Conservation (phyloP, 2,797 vertebrate genomes). For the Margarornis squamiger region DNA sequence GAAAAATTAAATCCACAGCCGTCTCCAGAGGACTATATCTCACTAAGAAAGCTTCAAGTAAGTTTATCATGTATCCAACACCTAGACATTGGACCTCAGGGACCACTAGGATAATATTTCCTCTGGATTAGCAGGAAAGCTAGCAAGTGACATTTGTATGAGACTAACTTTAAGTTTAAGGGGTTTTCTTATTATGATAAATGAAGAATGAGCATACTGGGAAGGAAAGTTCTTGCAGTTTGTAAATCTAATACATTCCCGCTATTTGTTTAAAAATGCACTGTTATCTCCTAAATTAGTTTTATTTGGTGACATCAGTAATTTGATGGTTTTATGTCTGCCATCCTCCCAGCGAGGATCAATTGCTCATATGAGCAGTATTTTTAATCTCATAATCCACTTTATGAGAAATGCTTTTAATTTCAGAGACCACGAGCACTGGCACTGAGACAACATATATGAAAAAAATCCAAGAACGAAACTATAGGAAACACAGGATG, state of each 20-base stretch:
- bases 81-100: slow-evolving; percentile 78
- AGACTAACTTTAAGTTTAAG: slow-evolving; percentile 57
- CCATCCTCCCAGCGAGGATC: slow-evolving; percentile 32
- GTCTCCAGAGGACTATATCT: slow-evolving; percentile 76
- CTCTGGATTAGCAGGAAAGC: slow-evolving; percentile 77
- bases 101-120: slow-evolving; percentile 79
- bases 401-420: slow-evolving; percentile 50
- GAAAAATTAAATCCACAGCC: slow-evolving; percentile 75
- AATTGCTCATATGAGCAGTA: slow-evolving; percentile 5
- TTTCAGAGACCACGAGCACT: slow-evolving; percentile 14
- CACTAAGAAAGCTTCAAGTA: slow-evolving; percentile 74
- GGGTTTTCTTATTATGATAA: slow-evolving; percentile 72
- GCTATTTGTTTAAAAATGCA: slow-evolving; percentile 23
- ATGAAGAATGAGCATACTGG: slow-evolving; percentile 55
- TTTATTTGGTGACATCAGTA: slow-evolving; percentile 48
- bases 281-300: slow-evolving; percentile 46
- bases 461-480: background rate
- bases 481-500: background rate
- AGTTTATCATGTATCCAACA: slow-evolving; percentile 82
- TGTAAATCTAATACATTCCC: slow-evolving; percentile 41
- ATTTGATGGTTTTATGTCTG: slow-evolving; percentile 19
- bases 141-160: slow-evolving; percentile 74
- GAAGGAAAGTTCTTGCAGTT: slow-evolving; percentile 54
- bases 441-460: background rate
- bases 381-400: slow-evolving; percentile 56